Percentiles rank a stretch among this genome's conserved stretches.
Evolutionary conservation across 1,140 invertebrate species (phyloP).

Genomic region (Papilio polyxenes): DNA sequence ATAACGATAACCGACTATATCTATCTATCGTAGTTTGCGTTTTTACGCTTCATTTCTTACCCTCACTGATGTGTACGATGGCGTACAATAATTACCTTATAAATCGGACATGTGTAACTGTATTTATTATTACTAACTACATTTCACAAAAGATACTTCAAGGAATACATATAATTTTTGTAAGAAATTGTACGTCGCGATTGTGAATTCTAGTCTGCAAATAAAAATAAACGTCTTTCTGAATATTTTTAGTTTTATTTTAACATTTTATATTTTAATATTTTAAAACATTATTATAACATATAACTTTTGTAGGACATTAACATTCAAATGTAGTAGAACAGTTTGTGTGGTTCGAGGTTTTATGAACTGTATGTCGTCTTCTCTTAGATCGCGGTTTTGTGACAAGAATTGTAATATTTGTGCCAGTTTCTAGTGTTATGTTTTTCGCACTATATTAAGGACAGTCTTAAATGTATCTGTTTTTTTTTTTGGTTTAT

Average conservation of each 20-base stretch:
- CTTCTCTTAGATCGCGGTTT: not conserved
- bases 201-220: too few relatives aligned
- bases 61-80: constrained; percentile 45
- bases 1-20: constrained; percentile 36
- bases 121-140: not conserved
- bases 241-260: not conserved
- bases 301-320: not conserved
- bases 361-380: not conserved
- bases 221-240: too few relatives aligned
- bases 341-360: not conserved
- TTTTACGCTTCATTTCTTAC: constrained; percentile 64
- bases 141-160: too few relatives aligned
- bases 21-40: constrained; percentile 51
- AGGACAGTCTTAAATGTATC: not conserved
- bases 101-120: constrained; percentile 39
- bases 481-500: not conserved
- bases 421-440: not conserved
- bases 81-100: constrained; percentile 53
- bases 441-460: not conserved
- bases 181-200: too few relatives aligned
- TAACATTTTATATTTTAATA: too few relatives aligned
- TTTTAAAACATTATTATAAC: not conserved
- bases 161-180: too few relatives aligned
- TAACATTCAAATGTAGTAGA: not conserved
- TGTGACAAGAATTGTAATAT: constrained; percentile 7